phyloP scores from a whole-genome alignment of 2,797 vertebrate species.

The Tokudaia muenninki region DNA sequence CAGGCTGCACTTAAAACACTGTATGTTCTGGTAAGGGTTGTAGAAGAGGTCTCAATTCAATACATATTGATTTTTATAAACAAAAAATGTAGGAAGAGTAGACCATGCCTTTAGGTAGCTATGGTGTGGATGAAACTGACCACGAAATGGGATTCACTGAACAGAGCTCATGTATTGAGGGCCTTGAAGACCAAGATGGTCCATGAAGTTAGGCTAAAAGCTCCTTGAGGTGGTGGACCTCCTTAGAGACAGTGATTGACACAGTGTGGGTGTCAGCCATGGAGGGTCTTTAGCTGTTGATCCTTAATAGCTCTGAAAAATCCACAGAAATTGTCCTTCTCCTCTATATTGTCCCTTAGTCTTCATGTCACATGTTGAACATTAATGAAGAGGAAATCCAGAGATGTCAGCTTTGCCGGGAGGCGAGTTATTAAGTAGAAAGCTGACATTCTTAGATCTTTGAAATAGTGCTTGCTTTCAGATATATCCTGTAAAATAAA shows the following conservation, averaged over 20 bases:
- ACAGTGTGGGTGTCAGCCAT: not conserved
- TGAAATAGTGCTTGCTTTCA: slow-evolving; percentile 40
- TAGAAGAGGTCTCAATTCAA: slow-evolving; percentile 5
- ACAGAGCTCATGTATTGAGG: not conserved
- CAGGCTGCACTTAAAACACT: slow-evolving; percentile 18
- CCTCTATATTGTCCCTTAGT: not conserved
- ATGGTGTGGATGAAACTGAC: slow-evolving; percentile 3
- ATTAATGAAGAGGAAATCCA: not conserved
- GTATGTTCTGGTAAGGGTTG: slow-evolving; percentile 46
- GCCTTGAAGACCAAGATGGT: not conserved
- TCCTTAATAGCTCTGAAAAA: not conserved
- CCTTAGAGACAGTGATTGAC: not conserved
- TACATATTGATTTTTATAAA: slow-evolving; percentile 36
- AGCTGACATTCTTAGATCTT: slow-evolving; percentile 18
- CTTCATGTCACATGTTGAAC: not conserved
- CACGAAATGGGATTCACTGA: not conserved
- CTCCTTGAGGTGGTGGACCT: not conserved
- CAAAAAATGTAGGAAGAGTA: not conserved
- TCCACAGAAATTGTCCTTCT: not conserved
- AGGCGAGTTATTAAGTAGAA: not conserved
- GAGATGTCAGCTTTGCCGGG: not conserved
- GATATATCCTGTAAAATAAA: slow-evolving; percentile 3
- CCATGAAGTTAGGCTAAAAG: not conserved
- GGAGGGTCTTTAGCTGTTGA: not conserved
- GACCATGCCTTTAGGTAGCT: not conserved